phyloP scores from a whole-genome alignment of 2,888 invertebrate species.

The Harpalus rubripes region DNA sequence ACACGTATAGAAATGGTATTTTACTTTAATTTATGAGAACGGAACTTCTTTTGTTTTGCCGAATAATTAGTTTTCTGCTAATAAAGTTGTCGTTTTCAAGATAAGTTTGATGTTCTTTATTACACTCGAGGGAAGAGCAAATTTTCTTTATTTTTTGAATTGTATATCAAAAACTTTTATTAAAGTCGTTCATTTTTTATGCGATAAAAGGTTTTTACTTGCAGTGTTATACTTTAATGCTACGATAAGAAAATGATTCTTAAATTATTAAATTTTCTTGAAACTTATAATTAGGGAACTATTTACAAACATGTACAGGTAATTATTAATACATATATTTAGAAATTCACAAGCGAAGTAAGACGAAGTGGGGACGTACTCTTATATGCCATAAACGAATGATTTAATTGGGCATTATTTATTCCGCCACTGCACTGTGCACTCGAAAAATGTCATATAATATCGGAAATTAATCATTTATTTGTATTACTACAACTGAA shows the following conservation, averaged over 20 bases:
- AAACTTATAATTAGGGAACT: background rate
- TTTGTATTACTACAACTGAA: too few species aligned
- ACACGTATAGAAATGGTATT: constrained; percentile 35
- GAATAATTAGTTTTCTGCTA: constrained; percentile 53
- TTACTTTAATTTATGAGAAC: constrained; percentile 46
- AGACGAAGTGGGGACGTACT: too few species aligned
- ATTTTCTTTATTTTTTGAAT: constrained; percentile 13
- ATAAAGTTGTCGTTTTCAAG: constrained; percentile 39
- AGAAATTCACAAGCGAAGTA: too few species aligned
- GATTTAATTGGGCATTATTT: too few species aligned
- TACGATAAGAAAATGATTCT: background rate
- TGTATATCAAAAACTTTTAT: constrained; percentile 29
- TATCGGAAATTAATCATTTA: too few species aligned
- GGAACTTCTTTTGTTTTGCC: constrained; percentile 38
- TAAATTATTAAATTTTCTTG: background rate
- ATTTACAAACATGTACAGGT: background rate
- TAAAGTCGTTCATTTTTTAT: constrained; percentile 20
- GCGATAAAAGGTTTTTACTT: constrained; percentile 16
- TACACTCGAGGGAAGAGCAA: constrained; percentile 18
- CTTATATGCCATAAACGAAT: too few species aligned
- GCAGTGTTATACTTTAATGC: background rate
- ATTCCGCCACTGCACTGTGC: too few species aligned
- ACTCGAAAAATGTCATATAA: too few species aligned
- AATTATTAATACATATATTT: background rate
- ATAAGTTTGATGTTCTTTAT: constrained; percentile 40